These are phyloP conservation scores for Leistus spinibarbis DNA, from an alignment of 2,888 invertebrate genomes.

Conservation along the genomic window DNA sequence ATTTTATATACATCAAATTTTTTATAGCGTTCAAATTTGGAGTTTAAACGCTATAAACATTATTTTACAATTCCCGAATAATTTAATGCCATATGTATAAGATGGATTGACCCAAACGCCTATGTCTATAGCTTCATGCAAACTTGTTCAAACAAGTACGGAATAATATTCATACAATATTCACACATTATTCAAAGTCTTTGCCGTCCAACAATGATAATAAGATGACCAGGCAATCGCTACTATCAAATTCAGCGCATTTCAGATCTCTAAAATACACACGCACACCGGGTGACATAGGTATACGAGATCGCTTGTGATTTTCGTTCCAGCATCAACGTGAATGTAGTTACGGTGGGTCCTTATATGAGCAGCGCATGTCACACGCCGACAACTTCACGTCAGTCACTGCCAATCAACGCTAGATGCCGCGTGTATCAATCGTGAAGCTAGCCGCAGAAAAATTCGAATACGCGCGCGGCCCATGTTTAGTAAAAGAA, in stretches of 20 bases:
- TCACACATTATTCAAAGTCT: not conserved
- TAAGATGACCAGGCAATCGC: not conserved
- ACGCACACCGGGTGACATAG: not conserved
- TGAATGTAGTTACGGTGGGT: constrained; percentile 1
- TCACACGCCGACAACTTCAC: not conserved
- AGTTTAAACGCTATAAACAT: too few relatives aligned
- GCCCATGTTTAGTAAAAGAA: constrained; percentile 5
- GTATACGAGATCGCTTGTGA: not conserved
- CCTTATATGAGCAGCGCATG: constrained; percentile 8
- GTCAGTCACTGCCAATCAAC: constrained; percentile 11
- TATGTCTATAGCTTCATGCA: too few relatives aligned
- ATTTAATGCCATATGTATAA: too few relatives aligned
- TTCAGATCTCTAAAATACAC: not conserved
- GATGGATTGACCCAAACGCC: too few relatives aligned
- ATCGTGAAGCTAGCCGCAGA: not conserved
- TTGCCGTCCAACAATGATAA: not conserved
- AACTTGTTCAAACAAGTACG: constrained; percentile 22
- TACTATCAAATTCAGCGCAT: not conserved
- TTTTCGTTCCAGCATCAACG: not conserved
- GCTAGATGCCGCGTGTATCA: constrained; percentile 1
- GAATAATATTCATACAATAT: constrained; percentile 8
- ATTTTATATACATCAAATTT: too few relatives aligned
- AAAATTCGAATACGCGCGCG: not conserved
- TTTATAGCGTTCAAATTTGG: too few relatives aligned
- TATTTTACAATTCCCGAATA: too few relatives aligned